Evolutionary conservation across 1,140 invertebrate species (phyloP).

Genomic region (Atopsyche davidsoni): DNA sequence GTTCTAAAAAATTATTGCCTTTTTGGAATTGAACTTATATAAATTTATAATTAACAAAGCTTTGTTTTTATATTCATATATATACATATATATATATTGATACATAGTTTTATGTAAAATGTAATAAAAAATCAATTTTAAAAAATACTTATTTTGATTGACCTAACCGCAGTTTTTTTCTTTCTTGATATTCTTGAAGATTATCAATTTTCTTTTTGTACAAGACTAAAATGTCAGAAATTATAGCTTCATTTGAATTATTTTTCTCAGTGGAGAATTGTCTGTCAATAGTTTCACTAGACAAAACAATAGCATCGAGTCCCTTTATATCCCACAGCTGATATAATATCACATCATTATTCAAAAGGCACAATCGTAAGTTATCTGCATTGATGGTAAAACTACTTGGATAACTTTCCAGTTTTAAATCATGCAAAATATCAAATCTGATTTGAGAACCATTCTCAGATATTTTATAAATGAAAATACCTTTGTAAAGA

Average conservation of each 20-base stretch:
- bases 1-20: too few relatives aligned
- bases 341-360: constrained; percentile 3
- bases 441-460: constrained; percentile 1
- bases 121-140: constrained; percentile 18
- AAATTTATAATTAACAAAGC: too few relatives aligned
- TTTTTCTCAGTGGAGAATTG: constrained; percentile 5
- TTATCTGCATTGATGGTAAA: constrained; percentile 12
- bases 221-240: constrained; percentile 50
- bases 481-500: constrained; percentile 4
- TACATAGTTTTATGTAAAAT: too few relatives aligned
- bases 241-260: constrained; percentile 1
- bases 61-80: too few relatives aligned
- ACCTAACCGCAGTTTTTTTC: constrained; percentile 53
- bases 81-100: too few relatives aligned
- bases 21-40: too few relatives aligned
- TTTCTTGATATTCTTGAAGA: constrained; percentile 68
- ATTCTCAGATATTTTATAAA: constrained; percentile 14
- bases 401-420: constrained; percentile 10
- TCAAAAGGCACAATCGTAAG: constrained; percentile 9
- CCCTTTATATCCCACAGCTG: constrained; percentile 2
- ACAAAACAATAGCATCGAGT: background rate
- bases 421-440: constrained; percentile 5
- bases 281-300: background rate
- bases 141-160: constrained; percentile 8
- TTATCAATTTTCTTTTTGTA: constrained; percentile 74